These are phyloP conservation scores for Dysidea cf. avara DNA, from an alignment of 37 sponge, comb jelly and placozoan genomes.

Conservation along the genomic window DNA sequence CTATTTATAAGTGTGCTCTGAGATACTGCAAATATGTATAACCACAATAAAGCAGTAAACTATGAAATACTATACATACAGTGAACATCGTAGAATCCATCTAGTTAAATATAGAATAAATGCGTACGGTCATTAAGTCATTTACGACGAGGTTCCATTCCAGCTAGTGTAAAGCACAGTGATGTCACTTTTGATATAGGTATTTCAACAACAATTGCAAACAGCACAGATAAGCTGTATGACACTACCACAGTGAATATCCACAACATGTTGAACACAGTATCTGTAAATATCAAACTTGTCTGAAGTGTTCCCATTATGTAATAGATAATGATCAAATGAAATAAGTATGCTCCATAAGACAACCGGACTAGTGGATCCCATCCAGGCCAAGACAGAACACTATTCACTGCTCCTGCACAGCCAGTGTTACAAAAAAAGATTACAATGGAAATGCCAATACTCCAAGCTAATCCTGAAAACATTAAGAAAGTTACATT, in stretches of 20 bases:
- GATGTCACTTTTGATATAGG: too few species aligned
- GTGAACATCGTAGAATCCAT: too few species aligned
- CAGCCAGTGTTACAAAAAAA: conserved; percentile 51
- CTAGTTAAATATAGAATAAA: too few species aligned
- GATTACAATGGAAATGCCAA: conserved; percentile 38
- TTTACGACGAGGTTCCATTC: too few species aligned
- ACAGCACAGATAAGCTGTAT: conserved; percentile 30
- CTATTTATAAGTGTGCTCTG: too few species aligned
- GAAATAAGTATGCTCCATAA: conserved; percentile 59
- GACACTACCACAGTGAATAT: conserved; percentile 16
- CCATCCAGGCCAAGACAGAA: conserved; percentile 59
- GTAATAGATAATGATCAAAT: conserved; percentile 37
- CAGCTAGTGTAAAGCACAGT: too few species aligned
- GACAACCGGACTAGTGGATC: conserved; percentile 66
- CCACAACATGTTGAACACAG: conserved; percentile 20
- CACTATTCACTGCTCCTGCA: conserved; percentile 35
- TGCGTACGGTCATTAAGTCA: too few species aligned
- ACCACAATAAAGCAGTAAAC: too few species aligned
- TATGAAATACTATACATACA: too few species aligned
- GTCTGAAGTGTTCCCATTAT: conserved; percentile 8
- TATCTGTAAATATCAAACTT: conserved; percentile 9
- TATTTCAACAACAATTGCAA: conserved; percentile 36
- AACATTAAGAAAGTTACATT: conserved; percentile 21
- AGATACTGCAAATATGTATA: too few species aligned
- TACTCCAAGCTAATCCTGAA: conserved; percentile 43